Percentiles rank a stretch among this genome's conserved stretches.
Evolutionary conservation across 2,888 invertebrate species (phyloP).

Genomic region (Hypsopygia costalis): DNA sequence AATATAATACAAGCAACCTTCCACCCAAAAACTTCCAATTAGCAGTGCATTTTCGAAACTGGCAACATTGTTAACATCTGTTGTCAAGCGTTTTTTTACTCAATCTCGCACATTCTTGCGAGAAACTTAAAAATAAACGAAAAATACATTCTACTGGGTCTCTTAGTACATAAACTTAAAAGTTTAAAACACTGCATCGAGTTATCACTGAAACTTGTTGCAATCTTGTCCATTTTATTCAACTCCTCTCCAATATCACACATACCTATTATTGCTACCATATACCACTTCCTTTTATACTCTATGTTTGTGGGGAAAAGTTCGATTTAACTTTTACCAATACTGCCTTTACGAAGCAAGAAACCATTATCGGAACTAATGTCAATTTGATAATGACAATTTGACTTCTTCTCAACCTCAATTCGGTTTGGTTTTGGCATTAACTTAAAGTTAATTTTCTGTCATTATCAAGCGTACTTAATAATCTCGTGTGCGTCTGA

Average conservation of each 20-base stretch:
- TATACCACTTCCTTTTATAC: constrained; percentile 9
- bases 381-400: too few relatives aligned
- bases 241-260: constrained; percentile 8
- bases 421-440: too few relatives aligned
- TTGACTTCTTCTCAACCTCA: too few relatives aligned
- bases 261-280: constrained; percentile 28
- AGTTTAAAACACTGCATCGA: constrained; percentile 22
- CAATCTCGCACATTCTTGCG: constrained; percentile 17
- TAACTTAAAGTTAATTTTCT: too few relatives aligned
- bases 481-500: too few relatives aligned
- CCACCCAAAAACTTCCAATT: not conserved
- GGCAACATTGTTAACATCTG: constrained; percentile 22
- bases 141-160: constrained; percentile 17
- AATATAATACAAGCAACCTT: too few relatives aligned
- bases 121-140: constrained; percentile 16
- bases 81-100: constrained; percentile 18
- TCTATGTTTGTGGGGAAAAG: constrained; percentile 10
- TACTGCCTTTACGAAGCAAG: too few relatives aligned
- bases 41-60: constrained; percentile 6
- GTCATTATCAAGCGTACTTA: too few relatives aligned
- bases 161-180: constrained; percentile 29
- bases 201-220: constrained; percentile 7
- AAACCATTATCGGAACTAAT: too few relatives aligned
- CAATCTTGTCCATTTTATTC: constrained; percentile 3
- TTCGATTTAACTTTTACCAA: not conserved